phyloP scores from a whole-genome alignment of 2,888 invertebrate species.

The Lamellibrachia columna region DNA sequence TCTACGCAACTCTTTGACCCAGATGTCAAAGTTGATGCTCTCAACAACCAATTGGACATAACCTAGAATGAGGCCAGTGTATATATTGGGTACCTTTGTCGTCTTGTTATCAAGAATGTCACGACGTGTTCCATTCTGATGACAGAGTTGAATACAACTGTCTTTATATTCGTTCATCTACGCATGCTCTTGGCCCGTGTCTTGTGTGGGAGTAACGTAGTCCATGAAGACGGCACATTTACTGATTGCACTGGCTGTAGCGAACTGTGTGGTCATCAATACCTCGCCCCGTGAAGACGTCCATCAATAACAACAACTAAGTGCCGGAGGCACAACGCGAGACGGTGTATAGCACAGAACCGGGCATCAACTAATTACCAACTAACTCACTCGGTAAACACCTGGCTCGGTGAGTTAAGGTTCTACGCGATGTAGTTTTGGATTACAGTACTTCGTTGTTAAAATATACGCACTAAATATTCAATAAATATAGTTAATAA shows the following conservation, averaged over 20 bases:
- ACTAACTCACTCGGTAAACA: background rate
- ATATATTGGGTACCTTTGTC: no score
- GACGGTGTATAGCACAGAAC: no score
- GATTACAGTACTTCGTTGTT: background rate
- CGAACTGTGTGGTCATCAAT: background rate
- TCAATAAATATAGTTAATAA: background rate
- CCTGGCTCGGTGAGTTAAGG: background rate
- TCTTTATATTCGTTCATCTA: no score
- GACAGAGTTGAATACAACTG: no score
- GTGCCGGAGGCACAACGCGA: background rate
- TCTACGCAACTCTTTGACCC: no score
- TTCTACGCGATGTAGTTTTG: background rate
- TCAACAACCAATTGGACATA: no score
- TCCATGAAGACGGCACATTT: background rate
- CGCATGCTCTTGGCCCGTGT: no score
- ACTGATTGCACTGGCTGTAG: background rate
- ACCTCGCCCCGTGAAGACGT: background rate
- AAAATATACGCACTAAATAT: background rate
- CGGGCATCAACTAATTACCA: no score
- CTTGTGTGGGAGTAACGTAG: background rate
- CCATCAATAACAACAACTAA: background rate
- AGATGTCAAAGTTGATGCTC: no score
- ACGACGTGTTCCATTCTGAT: no score
- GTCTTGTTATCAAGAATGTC: no score
- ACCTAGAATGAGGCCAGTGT: no score